These are phyloP conservation scores for Platanista minor DNA, from an alignment of 2,113 vertebrate species.

Conservation along the genomic window DNA sequence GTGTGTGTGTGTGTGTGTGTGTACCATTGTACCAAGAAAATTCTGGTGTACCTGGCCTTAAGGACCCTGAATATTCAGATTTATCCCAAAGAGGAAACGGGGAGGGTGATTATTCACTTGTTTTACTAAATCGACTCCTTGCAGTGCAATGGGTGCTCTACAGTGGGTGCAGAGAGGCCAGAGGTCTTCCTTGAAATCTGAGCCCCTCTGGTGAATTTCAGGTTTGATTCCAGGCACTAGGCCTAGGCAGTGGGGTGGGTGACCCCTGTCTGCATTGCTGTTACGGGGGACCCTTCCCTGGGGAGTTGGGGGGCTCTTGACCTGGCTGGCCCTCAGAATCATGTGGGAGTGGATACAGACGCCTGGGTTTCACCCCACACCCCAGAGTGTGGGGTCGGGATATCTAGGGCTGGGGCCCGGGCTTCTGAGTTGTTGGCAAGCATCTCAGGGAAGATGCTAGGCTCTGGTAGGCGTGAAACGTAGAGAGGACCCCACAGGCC, in stretches of 20 bases:
- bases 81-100: neutral
- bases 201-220: neutral
- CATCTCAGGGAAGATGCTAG: accelerated
- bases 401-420: neutral
- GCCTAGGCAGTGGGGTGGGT: neutral
- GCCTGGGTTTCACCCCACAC: neutral
- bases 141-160: neutral
- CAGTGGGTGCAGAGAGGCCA: accelerated
- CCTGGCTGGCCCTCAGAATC: neutral
- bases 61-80: neutral
- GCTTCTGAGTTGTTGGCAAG: neutral
- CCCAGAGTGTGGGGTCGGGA: neutral
- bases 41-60: neutral
- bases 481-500: neutral
- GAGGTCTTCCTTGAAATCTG: neutral
- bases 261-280: neutral
- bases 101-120: neutral
- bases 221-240: neutral
- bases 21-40: neutral
- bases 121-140: neutral
- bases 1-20: neutral
- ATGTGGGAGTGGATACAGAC: accelerated
- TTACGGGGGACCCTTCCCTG: neutral
- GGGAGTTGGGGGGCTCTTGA: neutral
- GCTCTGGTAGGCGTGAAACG: neutral